A percentile compares a stretch with the other conserved stretches of the same genome.
These are phyloP conservation scores for Merodon equestris DNA, from an alignment of 2,888 invertebrate genomes.

Conservation along the genomic window DNA sequence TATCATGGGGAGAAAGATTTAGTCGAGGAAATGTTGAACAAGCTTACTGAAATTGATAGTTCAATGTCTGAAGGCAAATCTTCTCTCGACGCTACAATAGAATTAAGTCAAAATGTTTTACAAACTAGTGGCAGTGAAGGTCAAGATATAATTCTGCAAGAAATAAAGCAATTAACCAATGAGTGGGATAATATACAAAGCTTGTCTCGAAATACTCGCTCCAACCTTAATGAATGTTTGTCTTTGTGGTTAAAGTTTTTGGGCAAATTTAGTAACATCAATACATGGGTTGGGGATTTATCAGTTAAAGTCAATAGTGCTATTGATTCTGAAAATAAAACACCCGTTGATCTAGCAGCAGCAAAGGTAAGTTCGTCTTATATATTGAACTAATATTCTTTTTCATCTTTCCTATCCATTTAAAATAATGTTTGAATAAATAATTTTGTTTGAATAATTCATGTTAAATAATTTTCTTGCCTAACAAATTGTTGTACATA, in stretches of 20 bases:
- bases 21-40: constrained; percentile 87
- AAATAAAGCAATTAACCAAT: constrained; percentile 87
- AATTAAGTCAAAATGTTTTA: constrained; percentile 87
- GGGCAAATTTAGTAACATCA: constrained; percentile 85
- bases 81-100: constrained; percentile 86
- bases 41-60: constrained; percentile 84
- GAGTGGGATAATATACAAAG: constrained; percentile 91
- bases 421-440: constrained; percentile 13
- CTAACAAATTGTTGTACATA: constrained; percentile 3
- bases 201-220: constrained; percentile 87
- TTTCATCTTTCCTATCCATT: constrained; percentile 16
- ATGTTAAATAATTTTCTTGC: neutral
- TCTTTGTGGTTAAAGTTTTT: constrained; percentile 90
- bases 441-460: constrained; percentile 6
- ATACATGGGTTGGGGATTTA: constrained; percentile 86
- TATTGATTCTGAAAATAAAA: constrained; percentile 86
- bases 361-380: constrained; percentile 82
- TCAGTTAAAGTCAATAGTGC: constrained; percentile 84
- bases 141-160: constrained; percentile 88
- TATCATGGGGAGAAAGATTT: constrained; percentile 92
- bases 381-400: constrained; percentile 23
- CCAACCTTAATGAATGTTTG: constrained; percentile 86
- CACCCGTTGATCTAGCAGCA: constrained; percentile 87
- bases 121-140: constrained; percentile 90
- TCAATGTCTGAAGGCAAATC: constrained; percentile 86